A percentile compares a stretch with the other conserved stretches of the same genome.
Conservation (phyloP, 2,113 vertebrate genomes). For the Aepyceros melampus region DNA sequence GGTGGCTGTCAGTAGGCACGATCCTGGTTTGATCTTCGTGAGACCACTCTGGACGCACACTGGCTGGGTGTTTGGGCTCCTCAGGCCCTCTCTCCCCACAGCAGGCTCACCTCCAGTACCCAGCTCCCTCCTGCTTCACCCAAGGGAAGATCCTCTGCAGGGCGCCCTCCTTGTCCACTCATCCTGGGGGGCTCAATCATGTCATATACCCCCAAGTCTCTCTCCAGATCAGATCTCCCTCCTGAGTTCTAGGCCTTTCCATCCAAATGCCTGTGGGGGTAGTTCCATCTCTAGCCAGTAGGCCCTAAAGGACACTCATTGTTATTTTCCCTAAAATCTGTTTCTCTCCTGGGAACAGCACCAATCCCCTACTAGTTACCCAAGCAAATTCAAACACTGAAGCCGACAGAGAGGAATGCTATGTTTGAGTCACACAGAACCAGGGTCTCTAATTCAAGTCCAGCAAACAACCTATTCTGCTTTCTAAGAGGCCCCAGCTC, state of each 20-base stretch:
- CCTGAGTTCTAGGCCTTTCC: not conserved
- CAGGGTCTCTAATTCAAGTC: not conserved
- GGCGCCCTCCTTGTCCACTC: not conserved
- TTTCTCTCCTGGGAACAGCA: not conserved
- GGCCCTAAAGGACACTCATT: not conserved
- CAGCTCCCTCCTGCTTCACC: not conserved
- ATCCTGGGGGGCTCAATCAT: not conserved
- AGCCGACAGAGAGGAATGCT: not conserved
- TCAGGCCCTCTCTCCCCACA: not conserved
- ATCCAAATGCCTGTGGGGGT: not conserved
- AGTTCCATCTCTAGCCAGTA: not conserved
- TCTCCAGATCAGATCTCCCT: not conserved
- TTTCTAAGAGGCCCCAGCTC: not conserved
- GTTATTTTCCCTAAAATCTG: not conserved
- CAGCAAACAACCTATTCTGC: not conserved
- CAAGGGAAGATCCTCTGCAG: not conserved
- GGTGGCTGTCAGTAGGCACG: not conserved
- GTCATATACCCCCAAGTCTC: not conserved
- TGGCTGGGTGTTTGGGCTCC: not conserved
- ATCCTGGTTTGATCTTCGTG: not conserved
- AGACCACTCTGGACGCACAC: not conserved
- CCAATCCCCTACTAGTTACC: not conserved
- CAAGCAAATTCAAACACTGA: not conserved
- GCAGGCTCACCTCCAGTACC: not conserved
- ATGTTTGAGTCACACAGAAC: not conserved